phyloP scores from a whole-genome alignment of 2,113 vertebrate genomes.

The Cyanocitta stelleri region DNA sequence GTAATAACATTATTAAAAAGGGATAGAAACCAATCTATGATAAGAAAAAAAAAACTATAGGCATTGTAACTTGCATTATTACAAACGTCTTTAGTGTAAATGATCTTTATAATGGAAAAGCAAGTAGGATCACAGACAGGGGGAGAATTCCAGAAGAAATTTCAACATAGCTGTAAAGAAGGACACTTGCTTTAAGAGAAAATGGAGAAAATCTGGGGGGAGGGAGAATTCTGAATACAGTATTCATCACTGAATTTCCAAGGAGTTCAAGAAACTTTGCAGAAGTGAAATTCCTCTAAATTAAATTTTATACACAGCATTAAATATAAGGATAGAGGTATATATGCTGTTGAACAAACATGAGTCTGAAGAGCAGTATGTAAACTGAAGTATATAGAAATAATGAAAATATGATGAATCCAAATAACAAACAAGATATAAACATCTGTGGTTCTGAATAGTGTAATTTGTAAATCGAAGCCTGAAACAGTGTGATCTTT shows the following conservation, averaged over 20 bases:
- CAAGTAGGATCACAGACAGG: background rate
- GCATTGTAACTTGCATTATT: background rate
- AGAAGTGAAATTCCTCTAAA: background rate
- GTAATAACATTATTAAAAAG: background rate
- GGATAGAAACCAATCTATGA: background rate
- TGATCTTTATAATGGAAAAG: background rate
- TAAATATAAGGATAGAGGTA: background rate
- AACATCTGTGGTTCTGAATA: background rate
- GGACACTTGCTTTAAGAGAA: background rate
- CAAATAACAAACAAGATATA: background rate
- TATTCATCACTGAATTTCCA: background rate
- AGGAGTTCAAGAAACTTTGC: background rate
- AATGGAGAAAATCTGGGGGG: background rate
- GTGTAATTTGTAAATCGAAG: background rate
- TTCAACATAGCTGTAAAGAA: background rate
- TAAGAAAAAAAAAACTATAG: background rate
- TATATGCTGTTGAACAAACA: background rate
- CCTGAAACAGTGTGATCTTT: background rate
- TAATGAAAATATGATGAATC: background rate
- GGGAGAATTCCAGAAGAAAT: background rate
- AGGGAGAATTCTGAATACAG: background rate
- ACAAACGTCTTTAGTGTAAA: background rate
- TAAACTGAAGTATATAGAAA: background rate
- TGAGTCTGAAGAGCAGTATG: background rate
- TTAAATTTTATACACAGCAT: background rate